Percentiles rank a stretch among this genome's conserved stretches.
Evolutionary conservation across 2,888 invertebrate species (phyloP).

Genomic region (Xanthorhoe designata): DNA sequence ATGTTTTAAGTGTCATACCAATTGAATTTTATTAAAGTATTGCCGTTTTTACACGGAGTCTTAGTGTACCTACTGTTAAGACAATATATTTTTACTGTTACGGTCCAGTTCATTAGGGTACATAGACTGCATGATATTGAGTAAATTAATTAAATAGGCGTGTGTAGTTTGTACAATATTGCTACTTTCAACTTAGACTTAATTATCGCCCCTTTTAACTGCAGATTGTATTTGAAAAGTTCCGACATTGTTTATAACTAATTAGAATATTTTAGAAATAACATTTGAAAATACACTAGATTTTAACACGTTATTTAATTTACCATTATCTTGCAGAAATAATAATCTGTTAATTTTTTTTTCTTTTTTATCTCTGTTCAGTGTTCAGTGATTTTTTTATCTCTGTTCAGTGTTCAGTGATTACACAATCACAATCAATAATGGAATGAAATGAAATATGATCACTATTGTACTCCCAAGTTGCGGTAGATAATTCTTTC

Average conservation of each 20-base stretch:
- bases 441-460: no score
- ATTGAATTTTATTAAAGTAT: not conserved
- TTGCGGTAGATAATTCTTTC: no score
- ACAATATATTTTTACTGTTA: constrained; percentile 11
- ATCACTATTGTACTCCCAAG: no score
- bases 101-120: constrained; percentile 71
- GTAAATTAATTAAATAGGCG: constrained; percentile 66
- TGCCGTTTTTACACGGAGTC: not conserved
- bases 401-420: no score
- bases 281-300: no score
- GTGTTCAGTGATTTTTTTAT: no score
- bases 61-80: not conserved
- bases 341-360: no score
- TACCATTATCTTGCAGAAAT: no score
- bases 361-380: no score
- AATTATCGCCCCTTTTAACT: constrained; percentile 15
- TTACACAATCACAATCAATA: no score
- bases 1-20: no score
- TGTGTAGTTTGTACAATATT: constrained; percentile 41
- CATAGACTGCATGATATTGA: constrained; percentile 65
- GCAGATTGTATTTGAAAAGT: constrained; percentile 8
- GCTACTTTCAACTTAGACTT: constrained; percentile 20
- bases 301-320: no score
- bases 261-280: not conserved
- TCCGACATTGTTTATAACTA: not conserved